Conservation (phyloP, 2,113 vertebrate genomes). For the Sturnira hondurensis region DNA sequence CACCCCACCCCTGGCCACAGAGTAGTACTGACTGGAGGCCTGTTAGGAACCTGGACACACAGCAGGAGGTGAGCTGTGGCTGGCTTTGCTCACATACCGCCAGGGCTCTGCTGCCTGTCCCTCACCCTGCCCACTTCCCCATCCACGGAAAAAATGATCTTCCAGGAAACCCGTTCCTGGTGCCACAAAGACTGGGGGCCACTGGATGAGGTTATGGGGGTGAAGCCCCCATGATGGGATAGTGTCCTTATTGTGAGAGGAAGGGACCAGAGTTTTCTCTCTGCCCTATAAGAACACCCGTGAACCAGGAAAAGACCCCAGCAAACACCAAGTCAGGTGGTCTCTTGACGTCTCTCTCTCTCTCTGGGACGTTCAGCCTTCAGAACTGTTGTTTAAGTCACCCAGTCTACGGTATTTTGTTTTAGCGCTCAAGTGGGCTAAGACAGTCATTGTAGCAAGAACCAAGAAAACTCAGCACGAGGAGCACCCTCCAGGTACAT, state of each 20-base stretch:
- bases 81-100: no score
- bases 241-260: background rate
- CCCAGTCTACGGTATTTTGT: background rate
- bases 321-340: background rate
- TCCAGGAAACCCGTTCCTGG: no score
- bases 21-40: no score
- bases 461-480: background rate
- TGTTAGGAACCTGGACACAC: no score
- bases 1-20: no score
- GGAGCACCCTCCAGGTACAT: background rate
- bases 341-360: no score
- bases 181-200: no score
- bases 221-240: background rate
- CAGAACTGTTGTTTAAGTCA: background rate
- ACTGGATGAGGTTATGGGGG: background rate
- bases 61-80: no score
- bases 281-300: background rate
- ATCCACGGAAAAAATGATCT: no score
- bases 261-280: background rate
- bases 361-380: background rate
- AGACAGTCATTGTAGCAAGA: background rate
- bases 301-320: background rate
- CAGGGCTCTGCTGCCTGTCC: no score
- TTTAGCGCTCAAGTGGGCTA: background rate
- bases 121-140: no score